Evolutionary conservation across 2,888 invertebrate species (phyloP), one percentile per base, ranked within the genome.

Genomic region (Galerucella calmariensis): DNA sequence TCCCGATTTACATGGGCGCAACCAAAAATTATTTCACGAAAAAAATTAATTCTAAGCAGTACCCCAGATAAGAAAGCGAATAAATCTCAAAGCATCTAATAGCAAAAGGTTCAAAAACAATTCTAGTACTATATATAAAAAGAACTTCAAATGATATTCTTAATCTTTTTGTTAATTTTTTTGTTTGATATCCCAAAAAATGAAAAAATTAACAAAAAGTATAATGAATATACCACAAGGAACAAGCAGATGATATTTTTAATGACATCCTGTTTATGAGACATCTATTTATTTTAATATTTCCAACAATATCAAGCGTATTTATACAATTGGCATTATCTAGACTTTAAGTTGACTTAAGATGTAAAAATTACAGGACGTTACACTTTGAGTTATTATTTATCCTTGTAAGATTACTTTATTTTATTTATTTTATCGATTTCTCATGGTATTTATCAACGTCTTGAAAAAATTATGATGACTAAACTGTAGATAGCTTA

Each of bases 361-460:
- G 56, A 56, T 56, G 16, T 56, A 56, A 56, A 41, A 62, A 62
- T 62, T 35, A 27, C 62, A 62, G 41, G 62, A 62, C 62, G 41
- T 41, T 62, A 62, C n/a, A 62, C 62, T 62, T 62, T 35, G 41
- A 2, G 12, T 27, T 27, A n/a, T 61, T n/a, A 14, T 61, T 35
- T 14, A n/a, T 27, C 14, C 27, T 62, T 35, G n/a, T 41, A 62
- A 62, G 62, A 62, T 62, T 41, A 59, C 59, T 59, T 59, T 2
- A 62, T 9, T 16, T 12, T 62, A 62, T 41, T 62, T 41, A 41
- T 56, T 62, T 14, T 41, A 62, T 62, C 62, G 16, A 62, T 62
- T 62, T 62, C 62, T 41, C 62, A 62, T 41, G 62, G 35, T 41
- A n/a, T 62, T 56, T 62, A 62, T 62, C 62, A 62, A 62, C 8